These are phyloP conservation scores for Pogonocherus hispidulus DNA, from an alignment of 2,888 invertebrate species.

Conservation along the genomic window DNA sequence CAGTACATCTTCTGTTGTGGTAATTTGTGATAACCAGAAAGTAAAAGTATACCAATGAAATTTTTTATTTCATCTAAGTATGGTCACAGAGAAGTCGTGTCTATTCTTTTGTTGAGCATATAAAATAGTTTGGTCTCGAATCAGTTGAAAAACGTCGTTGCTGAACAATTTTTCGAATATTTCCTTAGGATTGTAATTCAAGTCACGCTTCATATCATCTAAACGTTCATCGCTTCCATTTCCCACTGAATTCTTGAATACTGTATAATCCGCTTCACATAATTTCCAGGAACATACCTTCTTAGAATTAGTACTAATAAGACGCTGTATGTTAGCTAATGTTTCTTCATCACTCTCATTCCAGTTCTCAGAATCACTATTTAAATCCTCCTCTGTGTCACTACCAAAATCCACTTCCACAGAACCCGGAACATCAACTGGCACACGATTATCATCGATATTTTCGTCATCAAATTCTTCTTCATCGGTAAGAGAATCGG, in stretches of 20 bases:
- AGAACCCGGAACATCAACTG: background rate
- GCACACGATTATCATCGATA: background rate
- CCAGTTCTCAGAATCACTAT: background rate
- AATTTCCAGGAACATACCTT: too few relatives aligned
- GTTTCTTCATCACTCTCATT: background rate
- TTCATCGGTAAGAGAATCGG: background rate
- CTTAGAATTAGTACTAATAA: too few relatives aligned
- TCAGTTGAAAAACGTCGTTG: background rate
- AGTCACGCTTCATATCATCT: background rate
- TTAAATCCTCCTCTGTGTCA: background rate
- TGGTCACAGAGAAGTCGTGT: background rate
- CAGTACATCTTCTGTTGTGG: constrained; percentile 12
- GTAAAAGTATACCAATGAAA: constrained; percentile 18
- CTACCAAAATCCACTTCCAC: background rate
- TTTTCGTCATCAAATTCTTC: background rate
- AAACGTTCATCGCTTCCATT: background rate
- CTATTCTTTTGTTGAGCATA: constrained; percentile 14
- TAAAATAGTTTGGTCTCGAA: constrained; percentile 4
- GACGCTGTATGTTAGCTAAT: background rate
- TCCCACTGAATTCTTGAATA: background rate
- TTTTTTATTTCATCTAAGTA: background rate
- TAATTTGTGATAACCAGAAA: constrained; percentile 24
- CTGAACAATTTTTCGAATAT: background rate
- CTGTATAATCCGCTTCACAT: too few relatives aligned
- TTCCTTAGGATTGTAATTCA: background rate